Conservation (phyloP, 2,888 invertebrate genomes). For the Phyto melanocephala region DNA sequence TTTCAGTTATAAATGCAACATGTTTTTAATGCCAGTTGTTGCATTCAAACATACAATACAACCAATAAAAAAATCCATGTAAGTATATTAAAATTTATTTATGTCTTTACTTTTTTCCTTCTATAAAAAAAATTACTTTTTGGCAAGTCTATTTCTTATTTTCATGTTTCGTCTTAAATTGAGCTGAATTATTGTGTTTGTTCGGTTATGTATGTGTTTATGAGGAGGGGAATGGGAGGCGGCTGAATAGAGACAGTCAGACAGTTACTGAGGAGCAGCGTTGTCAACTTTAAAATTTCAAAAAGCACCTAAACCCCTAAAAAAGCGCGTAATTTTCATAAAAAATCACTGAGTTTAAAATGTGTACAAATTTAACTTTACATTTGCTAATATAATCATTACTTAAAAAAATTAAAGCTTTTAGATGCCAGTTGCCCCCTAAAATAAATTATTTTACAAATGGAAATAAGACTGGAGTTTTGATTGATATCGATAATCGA, state of each 20-base stretch:
- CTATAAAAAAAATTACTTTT: slow-evolving; percentile 39
- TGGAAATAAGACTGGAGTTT: no score
- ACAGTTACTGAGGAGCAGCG: slow-evolving; percentile 45
- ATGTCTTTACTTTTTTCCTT: slow-evolving; percentile 17
- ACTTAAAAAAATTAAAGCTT: no score
- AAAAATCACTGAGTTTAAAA: no score
- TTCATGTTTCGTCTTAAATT: slow-evolving; percentile 39
- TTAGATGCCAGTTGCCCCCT: no score
- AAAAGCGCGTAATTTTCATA: no score
- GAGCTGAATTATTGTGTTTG: slow-evolving; percentile 30
- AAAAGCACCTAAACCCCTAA: no score
- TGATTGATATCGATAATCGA: no score
- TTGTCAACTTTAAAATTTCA: no score
- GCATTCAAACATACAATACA: slow-evolving; percentile 4
- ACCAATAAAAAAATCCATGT: slow-evolving; percentile 1
- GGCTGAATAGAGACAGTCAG: not conserved
- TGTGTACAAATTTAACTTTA: no score
- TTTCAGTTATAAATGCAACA: slow-evolving; percentile 57
- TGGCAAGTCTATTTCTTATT: slow-evolving; percentile 42
- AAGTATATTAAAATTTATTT: slow-evolving; percentile 44
- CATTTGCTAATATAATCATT: no score
- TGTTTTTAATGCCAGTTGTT: slow-evolving; percentile 58
- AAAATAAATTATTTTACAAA: no score
- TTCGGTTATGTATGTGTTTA: no score
- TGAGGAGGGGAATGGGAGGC: not conserved